Percentiles rank a stretch among this genome's conserved stretches.
These are phyloP conservation scores for Eurytoma adleriae DNA, from an alignment of 2,888 invertebrate genomes.

Conservation along the genomic window DNA sequence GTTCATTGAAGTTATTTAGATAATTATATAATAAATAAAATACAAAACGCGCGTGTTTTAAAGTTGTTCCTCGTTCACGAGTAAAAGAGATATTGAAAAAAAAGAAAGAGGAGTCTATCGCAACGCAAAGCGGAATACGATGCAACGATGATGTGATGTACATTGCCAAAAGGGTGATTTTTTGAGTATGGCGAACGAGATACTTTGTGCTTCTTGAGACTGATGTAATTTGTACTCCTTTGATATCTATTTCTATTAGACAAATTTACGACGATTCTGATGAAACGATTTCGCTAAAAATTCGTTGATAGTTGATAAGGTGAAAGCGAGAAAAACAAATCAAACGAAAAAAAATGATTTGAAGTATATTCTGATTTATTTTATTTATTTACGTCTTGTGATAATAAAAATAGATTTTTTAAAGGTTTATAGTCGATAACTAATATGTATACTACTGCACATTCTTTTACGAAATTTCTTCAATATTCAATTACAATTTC, in stretches of 20 bases:
- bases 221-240: conserved; percentile 66
- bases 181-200: conserved; percentile 55
- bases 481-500: conserved; percentile 25
- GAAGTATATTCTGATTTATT: conserved; percentile 27
- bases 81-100: conserved; percentile 32
- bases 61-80: conserved; percentile 31
- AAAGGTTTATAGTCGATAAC: not conserved
- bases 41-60: conserved; percentile 14
- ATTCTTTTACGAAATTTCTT: conserved; percentile 23
- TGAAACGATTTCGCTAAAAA: conserved; percentile 44
- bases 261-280: conserved; percentile 41
- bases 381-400: conserved; percentile 40
- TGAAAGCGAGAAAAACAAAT: conserved; percentile 42
- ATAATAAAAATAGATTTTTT: conserved; percentile 35
- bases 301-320: conserved; percentile 36
- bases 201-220: conserved; percentile 71
- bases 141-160: conserved; percentile 67
- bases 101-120: conserved; percentile 34
- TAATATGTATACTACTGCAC: conserved; percentile 24
- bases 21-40: conserved; percentile 28
- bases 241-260: conserved; percentile 57
- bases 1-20: conserved; percentile 37
- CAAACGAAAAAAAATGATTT: conserved; percentile 35
- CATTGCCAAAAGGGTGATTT: conserved; percentile 69
- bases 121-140: conserved; percentile 35